These are phyloP conservation scores for Monopterus albus DNA, from an alignment of 2,113 vertebrate species.

Conservation along the genomic window DNA sequence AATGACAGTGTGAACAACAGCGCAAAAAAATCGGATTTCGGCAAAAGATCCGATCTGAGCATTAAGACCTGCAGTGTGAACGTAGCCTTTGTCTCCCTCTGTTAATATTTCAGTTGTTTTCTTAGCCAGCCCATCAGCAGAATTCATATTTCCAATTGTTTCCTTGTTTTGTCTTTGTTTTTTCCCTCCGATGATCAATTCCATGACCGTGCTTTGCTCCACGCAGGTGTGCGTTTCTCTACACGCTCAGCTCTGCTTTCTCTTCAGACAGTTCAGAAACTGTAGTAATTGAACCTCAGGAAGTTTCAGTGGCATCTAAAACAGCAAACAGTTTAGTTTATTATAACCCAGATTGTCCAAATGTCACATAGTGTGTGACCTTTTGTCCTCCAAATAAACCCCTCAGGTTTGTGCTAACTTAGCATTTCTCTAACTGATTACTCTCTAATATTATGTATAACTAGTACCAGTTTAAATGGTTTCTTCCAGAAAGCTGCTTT, in stretches of 20 bases:
- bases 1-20: too few relatives aligned
- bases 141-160: constrained; percentile 42
- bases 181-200: constrained; percentile 3
- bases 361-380: too few relatives aligned
- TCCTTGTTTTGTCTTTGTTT: constrained; percentile 1
- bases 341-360: background rate
- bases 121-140: background rate
- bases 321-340: background rate
- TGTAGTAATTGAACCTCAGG: constrained; percentile 35
- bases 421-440: too few relatives aligned
- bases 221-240: constrained; percentile 8
- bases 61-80: too few relatives aligned
- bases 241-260: background rate
- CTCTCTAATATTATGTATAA: too few relatives aligned
- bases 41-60: too few relatives aligned
- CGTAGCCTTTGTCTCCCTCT: constrained; percentile 44
- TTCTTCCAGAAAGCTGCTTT: too few relatives aligned
- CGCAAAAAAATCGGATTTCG: too few relatives aligned
- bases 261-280: background rate
- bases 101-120: constrained; percentile 63
- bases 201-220: background rate
- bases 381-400: too few relatives aligned
- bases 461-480: too few relatives aligned
- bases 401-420: too few relatives aligned
- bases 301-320: background rate